Evolutionary conservation across 2,888 invertebrate genomes (phyloP).

Genomic region (Agrilus mali): DNA sequence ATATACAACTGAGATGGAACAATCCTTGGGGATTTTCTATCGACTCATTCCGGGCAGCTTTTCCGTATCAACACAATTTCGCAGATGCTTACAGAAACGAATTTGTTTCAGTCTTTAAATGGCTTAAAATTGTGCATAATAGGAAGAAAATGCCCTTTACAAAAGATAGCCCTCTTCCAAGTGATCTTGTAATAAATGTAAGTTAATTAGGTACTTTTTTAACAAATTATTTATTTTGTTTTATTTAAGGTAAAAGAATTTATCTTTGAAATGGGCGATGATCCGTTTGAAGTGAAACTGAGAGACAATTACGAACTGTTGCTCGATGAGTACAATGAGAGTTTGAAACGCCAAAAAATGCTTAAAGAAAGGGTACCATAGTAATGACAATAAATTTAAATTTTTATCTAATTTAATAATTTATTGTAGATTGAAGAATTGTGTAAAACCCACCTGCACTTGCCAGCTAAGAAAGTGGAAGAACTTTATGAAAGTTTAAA

Average conservation of each 20-base stretch:
- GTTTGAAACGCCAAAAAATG: conserved; percentile 76
- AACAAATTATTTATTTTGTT: not conserved
- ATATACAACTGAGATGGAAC: conserved; percentile 57
- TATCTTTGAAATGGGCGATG: conserved; percentile 86
- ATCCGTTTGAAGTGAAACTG: conserved; percentile 94
- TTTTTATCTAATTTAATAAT: not conserved
- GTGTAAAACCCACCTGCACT: conserved; percentile 67
- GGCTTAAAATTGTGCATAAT: conserved; percentile 79
- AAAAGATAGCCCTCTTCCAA: conserved; percentile 59
- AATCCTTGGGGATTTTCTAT: conserved; percentile 56
- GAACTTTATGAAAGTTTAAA: conserved; percentile 77
- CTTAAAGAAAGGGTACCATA: conserved; percentile 63
- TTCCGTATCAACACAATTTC: conserved; percentile 80
- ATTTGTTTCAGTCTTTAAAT: conserved; percentile 82
- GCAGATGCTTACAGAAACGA: conserved; percentile 81
- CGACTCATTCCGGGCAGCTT: conserved; percentile 54
- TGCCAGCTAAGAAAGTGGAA: conserved; percentile 78
- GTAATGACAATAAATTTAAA: not conserved
- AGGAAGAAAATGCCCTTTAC: conserved; percentile 57
- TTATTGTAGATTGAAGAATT: conserved; percentile 50
- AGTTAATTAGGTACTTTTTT: conserved; percentile 17
- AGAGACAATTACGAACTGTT: conserved; percentile 90
- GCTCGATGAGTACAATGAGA: conserved; percentile 92
- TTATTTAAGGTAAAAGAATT: conserved; percentile 65
- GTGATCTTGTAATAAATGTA: conserved; percentile 81